Conservation (phyloP, 2,888 invertebrate species). For the Plagodis dolabraria region DNA sequence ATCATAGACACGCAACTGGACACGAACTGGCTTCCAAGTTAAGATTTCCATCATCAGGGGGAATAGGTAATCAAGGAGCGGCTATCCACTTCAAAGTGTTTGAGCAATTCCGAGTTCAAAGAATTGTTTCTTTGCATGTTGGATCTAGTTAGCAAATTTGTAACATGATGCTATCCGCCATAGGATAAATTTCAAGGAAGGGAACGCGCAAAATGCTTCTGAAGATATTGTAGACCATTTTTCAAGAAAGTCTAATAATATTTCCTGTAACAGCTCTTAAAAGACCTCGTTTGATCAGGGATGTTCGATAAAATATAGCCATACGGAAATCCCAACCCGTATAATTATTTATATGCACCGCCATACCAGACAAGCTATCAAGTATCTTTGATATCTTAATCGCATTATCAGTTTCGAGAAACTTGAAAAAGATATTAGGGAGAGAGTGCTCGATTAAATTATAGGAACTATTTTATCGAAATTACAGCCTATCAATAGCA, state of each 20-base stretch:
- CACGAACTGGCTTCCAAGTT: constrained; percentile 41
- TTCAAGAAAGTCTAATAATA: too few species aligned
- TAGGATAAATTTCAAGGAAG: background rate
- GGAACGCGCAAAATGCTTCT: too few species aligned
- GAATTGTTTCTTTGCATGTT: background rate
- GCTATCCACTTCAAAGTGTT: background rate
- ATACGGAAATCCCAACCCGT: too few species aligned
- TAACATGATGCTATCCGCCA: too few species aligned
- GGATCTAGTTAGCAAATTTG: background rate
- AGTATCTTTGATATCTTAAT: background rate
- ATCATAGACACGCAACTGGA: constrained; percentile 54
- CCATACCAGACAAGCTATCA: background rate
- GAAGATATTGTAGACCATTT: too few species aligned
- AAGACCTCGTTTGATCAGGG: too few species aligned
- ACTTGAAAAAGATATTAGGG: constrained; percentile 20
- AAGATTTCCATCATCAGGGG: constrained; percentile 52
- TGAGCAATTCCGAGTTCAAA: constrained; percentile 1
- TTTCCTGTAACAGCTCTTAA: too few species aligned
- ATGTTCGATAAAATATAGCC: too few species aligned
- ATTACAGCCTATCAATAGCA: constrained; percentile 43
- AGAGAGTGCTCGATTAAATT: constrained; percentile 26
- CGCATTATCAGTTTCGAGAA: constrained; percentile 1
- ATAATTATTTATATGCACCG: too few species aligned
- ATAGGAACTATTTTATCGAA: constrained; percentile 34
- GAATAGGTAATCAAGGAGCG: constrained; percentile 16